A percentile compares a stretch with the other conserved stretches of the same genome.
Conservation (phyloP, 2,888 invertebrate genomes). For the Eristalis pertinax region DNA sequence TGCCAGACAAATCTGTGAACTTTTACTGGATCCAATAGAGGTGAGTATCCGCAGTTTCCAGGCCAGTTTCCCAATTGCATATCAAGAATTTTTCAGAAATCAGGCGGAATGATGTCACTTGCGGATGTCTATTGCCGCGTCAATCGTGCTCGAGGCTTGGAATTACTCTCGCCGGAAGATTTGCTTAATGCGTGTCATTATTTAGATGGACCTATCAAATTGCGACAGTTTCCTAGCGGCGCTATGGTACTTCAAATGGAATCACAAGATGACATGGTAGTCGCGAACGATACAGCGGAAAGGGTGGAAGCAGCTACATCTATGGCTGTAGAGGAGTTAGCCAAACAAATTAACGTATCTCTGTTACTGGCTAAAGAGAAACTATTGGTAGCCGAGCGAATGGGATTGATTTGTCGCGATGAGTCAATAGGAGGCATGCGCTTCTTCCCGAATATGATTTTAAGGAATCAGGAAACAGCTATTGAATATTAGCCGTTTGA, state of each 20-base stretch:
- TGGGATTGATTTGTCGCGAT: slow-evolving; percentile 94
- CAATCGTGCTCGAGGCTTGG: slow-evolving; percentile 97
- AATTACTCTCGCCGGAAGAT: slow-evolving; percentile 98
- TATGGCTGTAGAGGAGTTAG: slow-evolving; percentile 93
- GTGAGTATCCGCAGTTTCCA: neutral
- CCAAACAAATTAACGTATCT: slow-evolving; percentile 91
- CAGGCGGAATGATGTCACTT: slow-evolving; percentile 97
- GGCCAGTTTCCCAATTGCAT: neutral
- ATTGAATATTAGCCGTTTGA: slow-evolving; percentile 37
- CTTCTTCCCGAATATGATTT: slow-evolving; percentile 96
- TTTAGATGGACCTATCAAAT: slow-evolving; percentile 86
- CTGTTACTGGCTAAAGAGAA: slow-evolving; percentile 95
- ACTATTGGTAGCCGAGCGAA: slow-evolving; percentile 91
- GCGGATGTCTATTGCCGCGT: slow-evolving; percentile 98
- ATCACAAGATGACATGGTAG: slow-evolving; percentile 87
- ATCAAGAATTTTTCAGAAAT: slow-evolving; percentile 83
- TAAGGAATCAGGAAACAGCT: slow-evolving; percentile 77
- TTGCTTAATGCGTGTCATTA: slow-evolving; percentile 93
- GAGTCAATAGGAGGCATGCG: slow-evolving; percentile 96
- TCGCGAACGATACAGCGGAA: slow-evolving; percentile 86
- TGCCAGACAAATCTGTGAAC: slow-evolving; percentile 92
- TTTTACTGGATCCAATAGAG: slow-evolving; percentile 90
- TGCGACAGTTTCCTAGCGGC: slow-evolving; percentile 95
- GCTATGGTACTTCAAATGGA: slow-evolving; percentile 95
- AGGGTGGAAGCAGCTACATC: slow-evolving; percentile 86